Evolutionary conservation across 1,140 invertebrate species (phyloP).

Genomic region (Leucophenga varia): DNA sequence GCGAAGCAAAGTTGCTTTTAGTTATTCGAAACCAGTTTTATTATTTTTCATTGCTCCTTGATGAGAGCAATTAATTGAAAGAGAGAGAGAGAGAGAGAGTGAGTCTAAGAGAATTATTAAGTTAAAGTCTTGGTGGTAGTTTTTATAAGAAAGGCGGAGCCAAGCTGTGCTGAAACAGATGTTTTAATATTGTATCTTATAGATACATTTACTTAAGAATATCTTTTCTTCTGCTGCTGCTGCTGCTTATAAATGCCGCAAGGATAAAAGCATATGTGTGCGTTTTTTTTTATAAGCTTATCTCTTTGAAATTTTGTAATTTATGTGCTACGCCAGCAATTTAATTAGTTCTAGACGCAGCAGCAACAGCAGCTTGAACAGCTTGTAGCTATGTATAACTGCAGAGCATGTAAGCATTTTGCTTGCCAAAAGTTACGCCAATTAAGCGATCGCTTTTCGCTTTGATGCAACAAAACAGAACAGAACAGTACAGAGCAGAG

Average conservation of each 20-base stretch:
- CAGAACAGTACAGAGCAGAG: too few species aligned
- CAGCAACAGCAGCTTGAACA: slow-evolving; percentile 26
- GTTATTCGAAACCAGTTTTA: too few species aligned
- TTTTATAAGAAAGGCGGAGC: slow-evolving; percentile 20
- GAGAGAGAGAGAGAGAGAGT: background rate
- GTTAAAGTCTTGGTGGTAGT: slow-evolving; percentile 15
- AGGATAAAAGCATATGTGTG: slow-evolving; percentile 7
- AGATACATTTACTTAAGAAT: too few species aligned
- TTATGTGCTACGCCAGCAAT: too few species aligned
- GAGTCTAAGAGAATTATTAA: too few species aligned
- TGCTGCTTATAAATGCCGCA: background rate
- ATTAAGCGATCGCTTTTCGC: slow-evolving; percentile 53
- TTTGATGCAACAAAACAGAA: too few species aligned
- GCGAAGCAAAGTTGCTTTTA: too few species aligned
- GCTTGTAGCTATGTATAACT: background rate
- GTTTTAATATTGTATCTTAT: too few species aligned
- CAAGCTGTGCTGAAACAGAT: slow-evolving; percentile 24
- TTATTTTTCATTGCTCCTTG: too few species aligned
- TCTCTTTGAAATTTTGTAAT: background rate
- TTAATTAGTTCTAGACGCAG: slow-evolving; percentile 45
- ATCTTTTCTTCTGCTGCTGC: too few species aligned
- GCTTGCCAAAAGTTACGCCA: slow-evolving; percentile 25
- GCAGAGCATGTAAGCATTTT: slow-evolving; percentile 19
- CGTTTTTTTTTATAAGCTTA: background rate
- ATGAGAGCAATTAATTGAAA: too few species aligned